phyloP scores from a whole-genome alignment of 1,140 invertebrate species.

The Temnothorax nylanderi region DNA sequence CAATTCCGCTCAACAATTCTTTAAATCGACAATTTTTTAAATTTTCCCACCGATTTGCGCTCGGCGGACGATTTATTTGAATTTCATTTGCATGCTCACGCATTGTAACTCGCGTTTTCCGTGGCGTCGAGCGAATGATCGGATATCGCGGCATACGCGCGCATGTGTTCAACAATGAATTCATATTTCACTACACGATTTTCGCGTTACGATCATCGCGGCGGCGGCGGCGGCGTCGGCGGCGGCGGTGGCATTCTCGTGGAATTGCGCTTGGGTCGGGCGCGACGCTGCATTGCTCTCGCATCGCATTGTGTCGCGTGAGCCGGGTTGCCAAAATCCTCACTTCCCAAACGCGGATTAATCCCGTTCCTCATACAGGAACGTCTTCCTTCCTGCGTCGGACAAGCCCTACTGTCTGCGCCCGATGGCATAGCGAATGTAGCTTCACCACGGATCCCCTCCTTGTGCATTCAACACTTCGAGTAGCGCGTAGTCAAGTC shows the following conservation, averaged over 20 bases:
- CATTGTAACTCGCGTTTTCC: neutral
- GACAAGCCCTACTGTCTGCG: neutral
- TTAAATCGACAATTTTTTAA: neutral
- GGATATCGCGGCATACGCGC: neutral
- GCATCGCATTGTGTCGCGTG: conserved; percentile 2
- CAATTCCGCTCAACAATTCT: neutral
- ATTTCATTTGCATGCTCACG: conserved; percentile 10
- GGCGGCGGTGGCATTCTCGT: neutral
- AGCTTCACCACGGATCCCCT: conserved; percentile 18
- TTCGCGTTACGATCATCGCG: conserved; percentile 43
- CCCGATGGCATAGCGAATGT: conserved; percentile 18
- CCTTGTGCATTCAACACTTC: conserved; percentile 24
- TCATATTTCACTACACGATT: conserved; percentile 33
- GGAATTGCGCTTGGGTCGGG: neutral
- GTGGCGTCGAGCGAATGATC: neutral
- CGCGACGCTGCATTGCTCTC: neutral
- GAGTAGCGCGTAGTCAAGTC: neutral
- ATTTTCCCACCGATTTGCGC: neutral
- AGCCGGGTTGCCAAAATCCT: conserved; percentile 38
- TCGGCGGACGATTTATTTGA: conserved; percentile 5
- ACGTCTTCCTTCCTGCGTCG: conserved; percentile 24
- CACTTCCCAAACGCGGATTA: conserved; percentile 29
- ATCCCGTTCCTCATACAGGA: conserved; percentile 39
- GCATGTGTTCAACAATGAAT: conserved; percentile 2
- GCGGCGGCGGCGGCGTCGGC: neutral